Evolutionary conservation across 2,113 vertebrate species (phyloP).

Genomic region (Gymnogyps californianus): DNA sequence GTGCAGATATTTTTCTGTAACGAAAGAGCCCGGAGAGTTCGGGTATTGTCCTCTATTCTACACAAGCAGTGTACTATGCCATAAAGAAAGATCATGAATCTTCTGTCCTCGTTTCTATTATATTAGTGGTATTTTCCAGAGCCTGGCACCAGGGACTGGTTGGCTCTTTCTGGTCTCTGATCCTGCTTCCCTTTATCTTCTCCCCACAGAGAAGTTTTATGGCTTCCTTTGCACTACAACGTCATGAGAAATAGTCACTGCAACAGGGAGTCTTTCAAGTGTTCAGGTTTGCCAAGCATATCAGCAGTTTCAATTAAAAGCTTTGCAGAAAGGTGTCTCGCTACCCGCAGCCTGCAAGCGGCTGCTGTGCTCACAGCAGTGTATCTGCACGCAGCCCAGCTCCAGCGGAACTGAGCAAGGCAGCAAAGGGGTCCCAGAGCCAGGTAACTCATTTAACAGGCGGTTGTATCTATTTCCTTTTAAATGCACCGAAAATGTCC

Average conservation of each 20-base stretch:
- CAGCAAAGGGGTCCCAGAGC: not conserved
- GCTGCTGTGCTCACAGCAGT: not conserved
- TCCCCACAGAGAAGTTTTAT: not conserved
- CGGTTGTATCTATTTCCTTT: not conserved
- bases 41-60: not conserved
- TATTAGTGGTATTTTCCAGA: not conserved
- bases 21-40: not conserved
- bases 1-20: not conserved
- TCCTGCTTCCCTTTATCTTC: not conserved
- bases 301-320: not conserved
- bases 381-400: fast-evolving
- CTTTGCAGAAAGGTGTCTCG: not conserved
- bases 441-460: not conserved
- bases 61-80: not conserved
- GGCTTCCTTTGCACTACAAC: not conserved
- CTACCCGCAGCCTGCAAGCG: not conserved
- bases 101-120: not conserved
- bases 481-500: not conserved
- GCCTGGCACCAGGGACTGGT: not conserved
- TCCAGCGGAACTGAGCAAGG: not conserved
- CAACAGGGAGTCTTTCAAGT: not conserved
- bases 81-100: not conserved
- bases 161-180: not conserved
- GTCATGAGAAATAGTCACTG: not conserved
- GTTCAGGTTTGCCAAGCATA: not conserved